Percentiles rank a stretch among this genome's conserved stretches.
Conservation (phyloP, 2,888 invertebrate species). For the Steinernema carpocapsae region DNA sequence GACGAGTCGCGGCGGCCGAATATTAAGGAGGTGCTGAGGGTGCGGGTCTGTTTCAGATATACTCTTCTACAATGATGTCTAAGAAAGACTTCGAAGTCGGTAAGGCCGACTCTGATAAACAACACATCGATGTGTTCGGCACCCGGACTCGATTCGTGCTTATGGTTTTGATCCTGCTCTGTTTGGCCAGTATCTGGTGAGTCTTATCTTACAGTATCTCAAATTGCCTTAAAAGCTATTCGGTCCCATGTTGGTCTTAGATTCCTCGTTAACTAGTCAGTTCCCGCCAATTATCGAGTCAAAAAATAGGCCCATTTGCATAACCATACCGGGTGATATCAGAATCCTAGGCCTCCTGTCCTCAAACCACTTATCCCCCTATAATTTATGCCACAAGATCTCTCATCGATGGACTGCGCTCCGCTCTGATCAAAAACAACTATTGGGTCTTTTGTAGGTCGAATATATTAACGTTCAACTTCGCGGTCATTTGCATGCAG, state of each 20-base stretch:
- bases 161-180: constrained; percentile 55
- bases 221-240: too few species aligned
- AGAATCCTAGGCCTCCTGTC: too few species aligned
- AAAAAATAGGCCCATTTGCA: too few species aligned
- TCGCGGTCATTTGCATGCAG: constrained; percentile 59
- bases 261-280: too few species aligned
- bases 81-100: background rate
- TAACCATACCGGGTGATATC: too few species aligned
- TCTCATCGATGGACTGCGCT: background rate
- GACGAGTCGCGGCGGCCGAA: background rate
- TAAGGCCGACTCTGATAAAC: constrained; percentile 48
- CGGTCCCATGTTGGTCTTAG: too few species aligned
- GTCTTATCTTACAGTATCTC: too few species aligned
- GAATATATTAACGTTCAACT: constrained; percentile 59
- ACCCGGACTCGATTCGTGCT: constrained; percentile 59
- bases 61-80: too few species aligned
- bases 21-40: background rate
- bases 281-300: too few species aligned
- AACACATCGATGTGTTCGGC: constrained; percentile 54
- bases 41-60: background rate
- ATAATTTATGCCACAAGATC: background rate
- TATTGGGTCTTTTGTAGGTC: constrained; percentile 51
- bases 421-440: background rate
- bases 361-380: too few species aligned
- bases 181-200: constrained; percentile 57